Conservation (phyloP, 2,888 invertebrate species). For the Amphipyra tragopoginis region DNA sequence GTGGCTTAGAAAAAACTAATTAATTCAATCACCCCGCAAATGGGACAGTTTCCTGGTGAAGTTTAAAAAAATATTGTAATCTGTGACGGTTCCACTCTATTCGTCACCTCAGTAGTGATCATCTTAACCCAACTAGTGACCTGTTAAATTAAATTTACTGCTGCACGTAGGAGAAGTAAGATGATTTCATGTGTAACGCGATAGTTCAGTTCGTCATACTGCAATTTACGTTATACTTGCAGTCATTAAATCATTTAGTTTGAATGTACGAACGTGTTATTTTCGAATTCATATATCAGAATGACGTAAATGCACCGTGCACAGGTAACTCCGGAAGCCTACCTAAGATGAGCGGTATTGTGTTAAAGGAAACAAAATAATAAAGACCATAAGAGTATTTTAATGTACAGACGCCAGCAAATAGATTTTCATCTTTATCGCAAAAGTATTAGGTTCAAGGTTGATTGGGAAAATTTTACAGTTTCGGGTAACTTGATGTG, state of each 20-base stretch:
- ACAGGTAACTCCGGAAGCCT: too few relatives aligned
- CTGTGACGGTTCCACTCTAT: conserved; percentile 69
- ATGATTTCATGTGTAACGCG: conserved; percentile 56
- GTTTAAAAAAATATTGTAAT: conserved; percentile 69
- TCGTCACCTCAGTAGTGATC: conserved; percentile 62
- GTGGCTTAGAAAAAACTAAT: conserved; percentile 67
- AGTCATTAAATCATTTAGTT: conserved; percentile 35
- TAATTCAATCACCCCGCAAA: conserved; percentile 62
- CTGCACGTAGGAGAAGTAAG: conserved; percentile 41
- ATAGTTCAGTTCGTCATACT: conserved; percentile 41
- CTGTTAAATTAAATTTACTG: conserved; percentile 75
- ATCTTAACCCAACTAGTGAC: conserved; percentile 73
- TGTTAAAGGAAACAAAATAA: too few relatives aligned
- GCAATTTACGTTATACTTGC: conserved; percentile 33
- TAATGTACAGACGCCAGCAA: too few relatives aligned
- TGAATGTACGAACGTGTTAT: conserved; percentile 13
- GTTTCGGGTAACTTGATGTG: too few relatives aligned
- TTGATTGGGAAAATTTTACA: too few relatives aligned
- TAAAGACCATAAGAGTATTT: too few relatives aligned
- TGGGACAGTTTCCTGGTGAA: conserved; percentile 71
- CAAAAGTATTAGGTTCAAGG: too few relatives aligned
- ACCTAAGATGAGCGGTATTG: too few relatives aligned
- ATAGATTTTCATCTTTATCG: too few relatives aligned
- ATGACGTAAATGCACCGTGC: neutral
- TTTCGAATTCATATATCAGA: conserved; percentile 3